Conservation (phyloP, 2,797 vertebrate species). For the Notamacropus eugenii region DNA sequence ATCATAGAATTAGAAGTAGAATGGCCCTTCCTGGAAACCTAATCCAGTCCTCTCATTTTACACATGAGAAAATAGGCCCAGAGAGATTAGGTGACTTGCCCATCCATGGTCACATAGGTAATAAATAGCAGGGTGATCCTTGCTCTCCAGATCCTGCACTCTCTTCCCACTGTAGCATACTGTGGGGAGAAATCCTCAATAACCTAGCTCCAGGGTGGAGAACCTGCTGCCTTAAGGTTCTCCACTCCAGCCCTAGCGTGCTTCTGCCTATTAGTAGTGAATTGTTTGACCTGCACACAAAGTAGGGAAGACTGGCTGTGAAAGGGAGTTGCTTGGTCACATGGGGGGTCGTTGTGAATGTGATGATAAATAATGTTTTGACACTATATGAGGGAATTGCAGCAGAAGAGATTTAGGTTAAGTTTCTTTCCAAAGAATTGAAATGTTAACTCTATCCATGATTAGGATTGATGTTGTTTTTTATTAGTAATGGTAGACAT, state of each 20-base stretch:
- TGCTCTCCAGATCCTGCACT: not conserved
- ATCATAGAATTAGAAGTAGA: not conserved
- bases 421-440: not conserved
- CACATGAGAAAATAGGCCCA: not conserved
- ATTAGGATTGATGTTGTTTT: not conserved
- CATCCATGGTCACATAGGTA: not conserved
- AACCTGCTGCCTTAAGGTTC: no score
- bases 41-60: not conserved
- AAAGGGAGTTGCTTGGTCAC: not conserved
- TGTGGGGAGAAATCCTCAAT: not conserved
- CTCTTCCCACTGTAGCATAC: not conserved
- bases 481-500: not conserved
- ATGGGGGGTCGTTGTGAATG: not conserved
- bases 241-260: not conserved
- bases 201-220: not conserved
- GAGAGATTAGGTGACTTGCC: not conserved
- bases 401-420: not conserved
- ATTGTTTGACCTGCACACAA: not conserved
- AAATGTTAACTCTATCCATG: not conserved
- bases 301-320: not conserved
- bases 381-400: not conserved
- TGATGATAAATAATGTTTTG: not conserved
- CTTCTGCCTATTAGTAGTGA: not conserved
- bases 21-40: not conserved
- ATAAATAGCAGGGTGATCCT: not conserved